A percentile compares a stretch with the other conserved stretches of the same genome.
Evolutionary conservation across 2,113 vertebrate genomes (phyloP).

Genomic region (Lycaon pictus): DNA sequence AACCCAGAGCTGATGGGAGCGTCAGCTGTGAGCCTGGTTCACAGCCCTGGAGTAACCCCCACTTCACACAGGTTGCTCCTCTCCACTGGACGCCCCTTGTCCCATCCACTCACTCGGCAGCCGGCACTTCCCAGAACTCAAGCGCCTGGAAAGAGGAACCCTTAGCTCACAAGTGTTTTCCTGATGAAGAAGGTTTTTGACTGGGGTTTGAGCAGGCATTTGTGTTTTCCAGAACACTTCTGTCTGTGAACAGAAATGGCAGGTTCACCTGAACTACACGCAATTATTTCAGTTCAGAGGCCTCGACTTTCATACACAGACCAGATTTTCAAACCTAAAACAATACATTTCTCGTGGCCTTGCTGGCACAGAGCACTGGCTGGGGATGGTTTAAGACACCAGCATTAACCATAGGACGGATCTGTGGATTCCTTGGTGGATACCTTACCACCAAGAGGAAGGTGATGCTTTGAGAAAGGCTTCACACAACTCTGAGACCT

Average conservation of each 20-base stretch:
- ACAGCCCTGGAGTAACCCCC: rapidly evolving
- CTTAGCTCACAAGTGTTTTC: neutral
- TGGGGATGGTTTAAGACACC: neutral
- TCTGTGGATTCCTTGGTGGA: neutral
- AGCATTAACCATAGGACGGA: neutral
- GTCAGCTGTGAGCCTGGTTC: rapidly evolving
- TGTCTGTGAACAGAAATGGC: neutral
- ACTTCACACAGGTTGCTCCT: neutral
- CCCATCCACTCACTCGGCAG: rapidly evolving
- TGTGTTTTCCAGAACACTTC: neutral
- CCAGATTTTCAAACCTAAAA: neutral
- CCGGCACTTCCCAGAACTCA: neutral
- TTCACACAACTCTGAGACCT: neutral
- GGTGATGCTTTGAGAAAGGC: neutral
- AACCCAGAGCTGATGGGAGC: rapidly evolving
- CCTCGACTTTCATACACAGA: neutral
- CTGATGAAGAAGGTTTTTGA: neutral
- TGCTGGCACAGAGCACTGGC: neutral
- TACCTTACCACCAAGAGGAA: neutral
- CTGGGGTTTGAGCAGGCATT: rapidly evolving
- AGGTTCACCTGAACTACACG: neutral
- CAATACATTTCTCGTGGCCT: neutral
- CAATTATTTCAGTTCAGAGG: neutral
- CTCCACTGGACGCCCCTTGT: rapidly evolving
- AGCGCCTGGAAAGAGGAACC: neutral